phyloP scores from a whole-genome alignment of 1,140 invertebrate genomes.

The Drosophila pectinifera region DNA sequence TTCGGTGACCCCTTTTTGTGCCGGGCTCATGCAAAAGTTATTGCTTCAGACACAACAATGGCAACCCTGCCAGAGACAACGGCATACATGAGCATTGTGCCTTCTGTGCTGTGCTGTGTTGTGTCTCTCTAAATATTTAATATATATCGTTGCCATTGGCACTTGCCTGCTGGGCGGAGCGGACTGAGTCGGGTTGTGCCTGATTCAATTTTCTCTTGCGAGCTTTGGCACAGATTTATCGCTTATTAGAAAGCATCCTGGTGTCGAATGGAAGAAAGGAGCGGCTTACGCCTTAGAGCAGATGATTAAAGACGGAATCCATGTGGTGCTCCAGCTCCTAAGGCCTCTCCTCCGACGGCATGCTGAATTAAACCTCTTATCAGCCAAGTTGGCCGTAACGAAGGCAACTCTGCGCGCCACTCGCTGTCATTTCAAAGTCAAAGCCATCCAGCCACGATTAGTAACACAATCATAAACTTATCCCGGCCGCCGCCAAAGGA shows the following conservation, averaged over 20 bases:
- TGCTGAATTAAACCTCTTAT: slow-evolving; percentile 12
- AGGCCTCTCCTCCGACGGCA: background rate
- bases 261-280: slow-evolving; percentile 1
- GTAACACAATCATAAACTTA: slow-evolving; percentile 59
- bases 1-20: slow-evolving; percentile 67
- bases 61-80: slow-evolving; percentile 46
- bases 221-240: slow-evolving; percentile 63
- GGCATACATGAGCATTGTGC: slow-evolving; percentile 28
- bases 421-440: slow-evolving; percentile 36
- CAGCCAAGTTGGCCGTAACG: slow-evolving; percentile 26
- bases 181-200: slow-evolving; percentile 20
- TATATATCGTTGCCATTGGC: slow-evolving; percentile 67
- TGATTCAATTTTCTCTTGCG: slow-evolving; percentile 42
- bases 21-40: slow-evolving; percentile 54
- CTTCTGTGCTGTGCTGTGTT: slow-evolving; percentile 33
- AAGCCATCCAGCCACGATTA: slow-evolving; percentile 47
- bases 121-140: slow-evolving; percentile 68
- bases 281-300: slow-evolving; percentile 33
- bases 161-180: slow-evolving; percentile 37
- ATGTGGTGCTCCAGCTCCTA: background rate
- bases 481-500: slow-evolving; percentile 15
- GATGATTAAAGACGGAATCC: slow-evolving; percentile 30
- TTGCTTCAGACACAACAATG: slow-evolving; percentile 63
- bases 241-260: slow-evolving; percentile 62
- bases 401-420: slow-evolving; percentile 2